Base-by-base conservation (phyloP, 2,888 invertebrate species). In the Drosophila tripunctata region DNA sequence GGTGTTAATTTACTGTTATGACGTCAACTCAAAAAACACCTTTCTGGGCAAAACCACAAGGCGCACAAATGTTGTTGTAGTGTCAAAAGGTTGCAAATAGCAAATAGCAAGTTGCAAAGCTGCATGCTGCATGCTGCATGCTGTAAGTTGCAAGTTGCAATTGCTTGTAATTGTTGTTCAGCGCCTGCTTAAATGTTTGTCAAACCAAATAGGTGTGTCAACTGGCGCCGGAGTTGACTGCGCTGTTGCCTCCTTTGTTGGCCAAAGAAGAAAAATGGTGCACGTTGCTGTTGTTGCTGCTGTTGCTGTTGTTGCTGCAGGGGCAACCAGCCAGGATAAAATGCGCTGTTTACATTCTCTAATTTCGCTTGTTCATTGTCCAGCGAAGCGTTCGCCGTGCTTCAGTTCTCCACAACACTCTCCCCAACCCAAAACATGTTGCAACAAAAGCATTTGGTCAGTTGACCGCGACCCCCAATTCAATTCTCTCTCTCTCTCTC, bases 291-390 rank as follows among this genome's bases (percentile, higher is more conserved):
- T 51, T 54, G 43, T 12, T 2, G 36, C 30, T 24, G 38, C 24
- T 64, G 14, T 10, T 44, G 52, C 17, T 62, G 65, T 50, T 17
- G 41, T 0, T 60, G 60, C n/a, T 57, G 43, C 15, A 58, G 50
- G 70, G 66, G 74, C 80, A 82, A 67, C 86, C 77, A 83, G 82
- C n/a, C 82, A 87, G 87, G 87, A 83, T 87, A 81, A 83, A 83
- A 87, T 84, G 74, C 83, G 87, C 87, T 83, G 83, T 84, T 84
- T 84, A 84, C 84, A 84, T 84, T 84, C 87, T 84, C 84, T 87
- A 84, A 84, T 84, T 87, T 87, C 87, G 85, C 87, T 87, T 84
- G 84, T 81, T 85, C 83, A 79, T 87, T 87, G 86, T 84, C 87
- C 87, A 87, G 74, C 76, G 73, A 83, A 87, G 87, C 83, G 87